Percentiles rank a stretch among this genome's conserved stretches.
Conservation (phyloP, 1,140 invertebrate species). For the Bombus ignitus region DNA sequence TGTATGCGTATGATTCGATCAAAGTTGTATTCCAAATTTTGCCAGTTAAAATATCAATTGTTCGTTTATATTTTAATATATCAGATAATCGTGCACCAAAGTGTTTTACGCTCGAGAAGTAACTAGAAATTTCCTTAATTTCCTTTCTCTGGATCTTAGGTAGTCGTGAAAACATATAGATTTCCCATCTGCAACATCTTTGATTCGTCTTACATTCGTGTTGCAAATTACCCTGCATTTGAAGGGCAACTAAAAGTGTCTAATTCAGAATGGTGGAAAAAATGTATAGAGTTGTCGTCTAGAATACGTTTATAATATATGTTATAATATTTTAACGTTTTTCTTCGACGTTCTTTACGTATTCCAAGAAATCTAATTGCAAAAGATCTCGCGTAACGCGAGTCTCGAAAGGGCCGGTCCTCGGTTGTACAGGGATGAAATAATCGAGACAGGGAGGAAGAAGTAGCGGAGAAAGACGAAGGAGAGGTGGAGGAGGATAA, state of each 20-base stretch:
- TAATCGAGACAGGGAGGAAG: not conserved
- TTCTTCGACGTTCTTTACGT: no score
- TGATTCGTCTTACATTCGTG: not conserved
- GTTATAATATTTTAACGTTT: not conserved
- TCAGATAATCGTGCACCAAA: no score
- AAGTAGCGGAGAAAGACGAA: not conserved
- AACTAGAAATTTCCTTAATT: not conserved
- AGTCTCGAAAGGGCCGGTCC: not conserved
- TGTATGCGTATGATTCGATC: not conserved
- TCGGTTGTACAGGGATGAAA: not conserved
- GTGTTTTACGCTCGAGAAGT: not conserved
- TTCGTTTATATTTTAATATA: no score
- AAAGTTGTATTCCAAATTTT: not conserved
- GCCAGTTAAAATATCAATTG: no score
- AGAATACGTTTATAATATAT: not conserved
- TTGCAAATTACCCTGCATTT: no score
- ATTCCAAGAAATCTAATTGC: not conserved
- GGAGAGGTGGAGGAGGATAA: not conserved
- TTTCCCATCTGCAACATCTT: not conserved
- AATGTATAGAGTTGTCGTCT: no score
- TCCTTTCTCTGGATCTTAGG: not conserved
- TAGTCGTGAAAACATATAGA: not conserved
- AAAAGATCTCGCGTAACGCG: not conserved
- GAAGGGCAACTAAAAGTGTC: not conserved
- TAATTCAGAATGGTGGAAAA: not conserved